Percentiles rank a stretch among this genome's conserved stretches.
phyloP scores from a whole-genome alignment of 1,140 invertebrate genomes.

The Copidosoma floridanum region DNA sequence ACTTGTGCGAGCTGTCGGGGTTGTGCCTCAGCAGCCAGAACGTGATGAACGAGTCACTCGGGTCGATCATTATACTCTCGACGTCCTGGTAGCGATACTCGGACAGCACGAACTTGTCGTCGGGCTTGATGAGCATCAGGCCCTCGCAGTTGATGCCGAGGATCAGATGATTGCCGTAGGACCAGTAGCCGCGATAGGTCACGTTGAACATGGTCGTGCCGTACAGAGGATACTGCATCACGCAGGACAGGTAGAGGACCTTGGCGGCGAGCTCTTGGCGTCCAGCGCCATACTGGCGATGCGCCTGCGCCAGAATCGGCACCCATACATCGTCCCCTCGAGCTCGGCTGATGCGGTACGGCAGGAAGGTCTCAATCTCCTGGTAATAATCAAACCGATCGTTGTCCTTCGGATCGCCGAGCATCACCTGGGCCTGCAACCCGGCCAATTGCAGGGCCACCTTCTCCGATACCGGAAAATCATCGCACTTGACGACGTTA shows the following conservation, averaged over 20 bases:
- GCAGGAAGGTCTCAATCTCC: slow-evolving; percentile 77
- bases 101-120: slow-evolving; percentile 85
- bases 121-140: slow-evolving; percentile 82
- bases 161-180: slow-evolving; percentile 70
- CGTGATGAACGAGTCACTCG: slow-evolving; percentile 89
- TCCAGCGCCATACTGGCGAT: slow-evolving; percentile 86
- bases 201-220: slow-evolving; percentile 92
- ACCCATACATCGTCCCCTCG: slow-evolving; percentile 80
- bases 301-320: slow-evolving; percentile 81
- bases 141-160: slow-evolving; percentile 91
- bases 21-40: slow-evolving; percentile 69
- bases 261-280: slow-evolving; percentile 89
- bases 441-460: slow-evolving; percentile 91
- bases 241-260: slow-evolving; percentile 90
- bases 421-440: slow-evolving; percentile 87
- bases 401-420: slow-evolving; percentile 80
- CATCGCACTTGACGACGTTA: slow-evolving; percentile 91
- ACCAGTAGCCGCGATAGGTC: slow-evolving; percentile 88
- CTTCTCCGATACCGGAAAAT: slow-evolving; percentile 92
- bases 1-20: slow-evolving; percentile 72
- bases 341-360: slow-evolving; percentile 72
- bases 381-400: slow-evolving; percentile 73
- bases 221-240: slow-evolving; percentile 96
- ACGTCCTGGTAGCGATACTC: slow-evolving; percentile 87
- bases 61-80: slow-evolving; percentile 87